These are phyloP conservation scores for Bilobella aurantiaca DNA, from an alignment of 1,140 invertebrate genomes.

Conservation along the genomic window DNA sequence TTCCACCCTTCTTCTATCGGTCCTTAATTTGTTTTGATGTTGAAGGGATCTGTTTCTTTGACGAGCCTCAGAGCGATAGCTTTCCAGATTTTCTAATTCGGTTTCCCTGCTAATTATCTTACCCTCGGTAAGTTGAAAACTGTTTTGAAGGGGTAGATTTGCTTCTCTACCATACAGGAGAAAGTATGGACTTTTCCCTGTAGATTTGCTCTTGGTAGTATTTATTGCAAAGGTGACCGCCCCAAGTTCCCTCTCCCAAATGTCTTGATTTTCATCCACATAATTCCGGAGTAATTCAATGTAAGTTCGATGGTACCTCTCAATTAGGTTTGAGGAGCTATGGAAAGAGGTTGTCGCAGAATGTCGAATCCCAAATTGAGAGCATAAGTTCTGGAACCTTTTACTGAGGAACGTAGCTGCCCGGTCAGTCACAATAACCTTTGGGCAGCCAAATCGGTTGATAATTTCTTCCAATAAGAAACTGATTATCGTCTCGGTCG, in stretches of 20 bases:
- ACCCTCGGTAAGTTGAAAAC: too few species aligned
- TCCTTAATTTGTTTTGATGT: neutral
- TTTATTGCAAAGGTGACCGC: constrained; percentile 9
- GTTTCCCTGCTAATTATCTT: too few species aligned
- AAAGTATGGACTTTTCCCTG: neutral
- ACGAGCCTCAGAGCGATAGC: too few species aligned
- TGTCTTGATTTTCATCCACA: constrained; percentile 2
- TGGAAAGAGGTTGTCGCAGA: neutral
- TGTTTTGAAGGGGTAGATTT: constrained; percentile 6
- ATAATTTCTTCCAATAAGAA: too few species aligned
- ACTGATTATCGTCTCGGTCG: too few species aligned
- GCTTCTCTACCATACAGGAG: constrained; percentile 3
- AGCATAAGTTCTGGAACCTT: too few species aligned
- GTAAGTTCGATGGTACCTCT: neutral
- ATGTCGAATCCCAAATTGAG: neutral
- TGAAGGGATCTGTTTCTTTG: too few species aligned
- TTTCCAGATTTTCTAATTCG: neutral
- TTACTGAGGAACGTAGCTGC: too few species aligned
- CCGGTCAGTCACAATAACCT: too few species aligned
- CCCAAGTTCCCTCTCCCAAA: neutral
- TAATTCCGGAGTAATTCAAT: constrained; percentile 1
- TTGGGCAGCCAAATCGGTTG: too few species aligned
- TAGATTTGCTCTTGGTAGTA: neutral
- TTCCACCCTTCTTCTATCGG: neutral
- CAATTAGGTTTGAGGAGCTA: constrained; percentile 6